Base-by-base conservation (phyloP, 2,797 vertebrate genomes). In the Microchirus variegatus region DNA sequence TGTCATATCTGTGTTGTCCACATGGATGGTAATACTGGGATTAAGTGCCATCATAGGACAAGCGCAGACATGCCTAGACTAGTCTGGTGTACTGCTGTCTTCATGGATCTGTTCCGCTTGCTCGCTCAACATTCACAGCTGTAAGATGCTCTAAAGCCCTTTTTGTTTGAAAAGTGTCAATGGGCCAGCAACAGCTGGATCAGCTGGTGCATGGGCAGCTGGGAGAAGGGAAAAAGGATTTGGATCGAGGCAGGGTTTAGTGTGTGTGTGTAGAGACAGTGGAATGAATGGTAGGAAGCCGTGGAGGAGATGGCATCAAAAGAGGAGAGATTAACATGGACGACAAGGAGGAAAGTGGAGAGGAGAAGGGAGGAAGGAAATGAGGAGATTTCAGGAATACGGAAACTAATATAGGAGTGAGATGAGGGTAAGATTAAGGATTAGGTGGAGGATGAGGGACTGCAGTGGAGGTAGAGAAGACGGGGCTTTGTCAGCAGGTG, bases 111-210 rank as follows among this genome's bases (percentile, higher is more conserved):
- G 68, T 70, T 74, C 79, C 85, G 81, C 87, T 80, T 47, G 15
- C 62, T 76, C 60, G 59, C 55, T 67, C 72, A 36, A 62, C 77
- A 60, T 64, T 69, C 81, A 66, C 87, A 90, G 84, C 87, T 84
- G 84, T 75, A 79, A 73, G 78, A 86, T 45, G 86, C 81, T 85
- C 81, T 82, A 76, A 77, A 86, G 80, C 78, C 67, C 75, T 74
- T 88, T 88, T 89, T 86, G 81, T 90, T 83, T 87, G 79, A 90
- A 90, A 82, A 73, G 86, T 87, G 83, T 89, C 89, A 81, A 91
- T 90, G 77, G 85, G 88, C 76, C 84, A 75, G 73, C 78, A 86
- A 71, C 86, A 87, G 87, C 86, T 87, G 89, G 83, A 86, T 86
- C 82, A 86, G 82, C 84, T 60, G 55, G 80, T 51, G 72, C 77